Percentiles rank a stretch among this genome's conserved stretches.
Evolutionary conservation across 2,113 vertebrate genomes (phyloP).

Genomic region (Dipodomys spectabilis): DNA sequence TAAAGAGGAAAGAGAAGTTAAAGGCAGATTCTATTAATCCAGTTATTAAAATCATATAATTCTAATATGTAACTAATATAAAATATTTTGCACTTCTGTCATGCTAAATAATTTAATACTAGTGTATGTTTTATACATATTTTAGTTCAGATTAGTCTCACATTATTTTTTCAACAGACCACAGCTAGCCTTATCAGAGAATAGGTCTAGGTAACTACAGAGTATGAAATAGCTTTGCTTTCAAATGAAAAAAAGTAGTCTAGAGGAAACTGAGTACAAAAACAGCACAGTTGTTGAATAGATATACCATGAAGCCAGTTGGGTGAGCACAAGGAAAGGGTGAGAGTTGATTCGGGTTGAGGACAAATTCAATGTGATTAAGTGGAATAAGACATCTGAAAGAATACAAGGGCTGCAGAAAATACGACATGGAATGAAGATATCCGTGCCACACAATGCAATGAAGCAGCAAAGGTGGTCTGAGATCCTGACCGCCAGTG

Average conservation of each 20-base stretch:
- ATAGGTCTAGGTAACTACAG: background rate
- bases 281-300: background rate
- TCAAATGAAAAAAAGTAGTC: background rate
- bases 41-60: background rate
- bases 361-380: background rate
- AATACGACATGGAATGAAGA: too few relatives aligned
- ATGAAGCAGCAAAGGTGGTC: fast-evolving
- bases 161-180: background rate
- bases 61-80: background rate
- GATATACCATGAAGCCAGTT: background rate
- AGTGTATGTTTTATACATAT: background rate
- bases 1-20: background rate
- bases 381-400: background rate
- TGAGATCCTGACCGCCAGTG: background rate
- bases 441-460: background rate
- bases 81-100: background rate
- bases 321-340: background rate
- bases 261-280: background rate
- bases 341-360: background rate
- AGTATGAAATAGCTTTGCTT: background rate
- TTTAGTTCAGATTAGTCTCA: background rate
- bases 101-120: background rate
- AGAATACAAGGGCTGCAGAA: background rate
- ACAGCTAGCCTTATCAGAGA: background rate
- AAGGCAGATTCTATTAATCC: background rate